Evolutionary conservation across 2,888 invertebrate species (phyloP).

Genomic region (Polyommatus icarus): DNA sequence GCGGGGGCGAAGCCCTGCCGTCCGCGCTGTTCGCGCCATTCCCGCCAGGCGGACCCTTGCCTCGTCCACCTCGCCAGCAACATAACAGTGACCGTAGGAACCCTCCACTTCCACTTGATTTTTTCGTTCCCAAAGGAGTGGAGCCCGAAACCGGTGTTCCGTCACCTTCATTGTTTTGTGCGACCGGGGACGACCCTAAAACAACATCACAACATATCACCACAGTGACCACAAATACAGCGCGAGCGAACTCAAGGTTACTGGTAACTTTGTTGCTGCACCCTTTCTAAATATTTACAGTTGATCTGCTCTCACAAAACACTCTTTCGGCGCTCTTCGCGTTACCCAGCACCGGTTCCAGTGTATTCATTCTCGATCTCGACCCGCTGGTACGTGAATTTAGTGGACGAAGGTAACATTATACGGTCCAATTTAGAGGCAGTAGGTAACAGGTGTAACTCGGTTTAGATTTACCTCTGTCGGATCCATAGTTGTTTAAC

Average conservation of each 20-base stretch:
- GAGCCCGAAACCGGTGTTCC: slow-evolving; percentile 76
- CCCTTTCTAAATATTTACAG: slow-evolving; percentile 75
- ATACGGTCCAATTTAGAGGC: slow-evolving; percentile 77
- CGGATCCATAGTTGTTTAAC: slow-evolving; percentile 93
- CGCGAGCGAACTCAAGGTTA: slow-evolving; percentile 71
- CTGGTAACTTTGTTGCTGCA: slow-evolving; percentile 64
- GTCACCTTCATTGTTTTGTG: slow-evolving; percentile 78
- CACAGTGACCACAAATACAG: background rate
- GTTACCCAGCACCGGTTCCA: background rate
- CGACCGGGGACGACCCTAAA: slow-evolving; percentile 80
- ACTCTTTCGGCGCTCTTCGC: slow-evolving; percentile 39
- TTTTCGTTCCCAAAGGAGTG: slow-evolving; percentile 69
- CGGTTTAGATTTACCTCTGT: slow-evolving; percentile 90
- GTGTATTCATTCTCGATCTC: slow-evolving; percentile 52
- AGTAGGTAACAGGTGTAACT: slow-evolving; percentile 79
- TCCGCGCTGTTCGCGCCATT: slow-evolving; percentile 88
- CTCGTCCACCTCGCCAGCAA: slow-evolving; percentile 87
- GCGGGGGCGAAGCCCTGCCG: slow-evolving; percentile 78
- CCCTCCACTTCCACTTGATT: slow-evolving; percentile 81
- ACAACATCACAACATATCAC: slow-evolving; percentile 52
- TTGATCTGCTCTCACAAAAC: slow-evolving; percentile 54
- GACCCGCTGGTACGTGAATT: slow-evolving; percentile 64
- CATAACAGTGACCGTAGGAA: slow-evolving; percentile 92
- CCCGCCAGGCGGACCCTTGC: slow-evolving; percentile 77
- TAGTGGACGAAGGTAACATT: slow-evolving; percentile 65